Evolutionary conservation across 2,888 invertebrate species (phyloP), one percentile per base, ranked within the genome.

Genomic region (Drosophila mimetica): DNA sequence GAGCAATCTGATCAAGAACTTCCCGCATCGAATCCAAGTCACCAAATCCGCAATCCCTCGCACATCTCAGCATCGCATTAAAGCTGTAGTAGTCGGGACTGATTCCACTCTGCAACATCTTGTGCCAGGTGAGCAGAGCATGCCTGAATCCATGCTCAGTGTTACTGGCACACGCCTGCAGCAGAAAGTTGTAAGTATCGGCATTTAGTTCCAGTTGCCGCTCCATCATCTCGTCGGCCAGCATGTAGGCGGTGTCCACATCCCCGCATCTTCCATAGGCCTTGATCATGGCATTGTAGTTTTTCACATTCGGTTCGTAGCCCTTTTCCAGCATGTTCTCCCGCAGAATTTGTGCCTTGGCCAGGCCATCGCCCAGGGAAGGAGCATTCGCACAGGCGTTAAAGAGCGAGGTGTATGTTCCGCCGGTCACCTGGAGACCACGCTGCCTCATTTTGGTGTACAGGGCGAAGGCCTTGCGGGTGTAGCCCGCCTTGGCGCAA

Each of bases 231-330:
- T 97, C 96, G 92, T 98, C 98, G 2, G 95, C 96, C 60, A 98
- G 90, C 88, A 93, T 90, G 91, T 97, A 98, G 1, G 98, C 96
- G 36, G 94, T 95, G 61, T 93, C 88, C 16, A 97, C 89, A 90
- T 97, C 96, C 0, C 96, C 96, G 91, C 96, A 96, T 66, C 95
- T 93, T 0, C 97, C 97, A 92, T 96, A 98, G 1, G 97, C 97
- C 93, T 97, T 98, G 32, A 98, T 96, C 95, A 98, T 96, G 3
- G 96, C 94, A 93, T 97, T 95, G 88, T 96, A 98, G 87, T 96
- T 96, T 7, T 94, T 94, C 1, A 94, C 90, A 89, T 97, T 97
- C 3, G 96, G 94, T 73, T 94, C 93, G 74, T 94, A 92, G 7
- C 94, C 93, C 81, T 95, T 95, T 78, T 95, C 94, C 48, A 93